These are phyloP conservation scores for Trogon surrucura DNA, from an alignment of 2,113 vertebrate species.

Conservation along the genomic window DNA sequence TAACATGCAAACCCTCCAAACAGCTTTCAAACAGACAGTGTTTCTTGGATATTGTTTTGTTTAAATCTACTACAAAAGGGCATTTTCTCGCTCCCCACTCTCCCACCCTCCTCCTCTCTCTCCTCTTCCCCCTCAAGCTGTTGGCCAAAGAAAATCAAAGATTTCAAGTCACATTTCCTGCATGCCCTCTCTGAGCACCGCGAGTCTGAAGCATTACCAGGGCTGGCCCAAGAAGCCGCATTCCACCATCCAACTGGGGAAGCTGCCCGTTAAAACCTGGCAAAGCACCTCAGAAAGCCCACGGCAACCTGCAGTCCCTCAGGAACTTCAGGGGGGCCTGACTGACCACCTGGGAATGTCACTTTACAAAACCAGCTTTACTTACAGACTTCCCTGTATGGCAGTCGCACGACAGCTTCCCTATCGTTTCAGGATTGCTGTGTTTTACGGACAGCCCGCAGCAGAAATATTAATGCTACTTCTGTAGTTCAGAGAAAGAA, in stretches of 20 bases:
- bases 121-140: background rate
- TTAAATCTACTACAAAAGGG: constrained; percentile 43
- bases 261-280: background rate
- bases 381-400: background rate
- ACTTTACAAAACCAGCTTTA: background rate
- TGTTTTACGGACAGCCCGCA: background rate
- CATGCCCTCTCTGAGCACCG: background rate
- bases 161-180: background rate
- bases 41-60: constrained; percentile 42
- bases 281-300: background rate
- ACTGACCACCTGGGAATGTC: background rate
- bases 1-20: constrained; percentile 14
- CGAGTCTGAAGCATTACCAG: accelerated
- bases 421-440: background rate
- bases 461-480: constrained; percentile 14
- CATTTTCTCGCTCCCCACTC: background rate
- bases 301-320: background rate
- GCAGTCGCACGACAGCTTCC: background rate
- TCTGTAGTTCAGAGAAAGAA: constrained; percentile 20
- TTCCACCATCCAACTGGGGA: background rate
- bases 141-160: background rate
- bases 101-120: background rate
- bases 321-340: background rate
- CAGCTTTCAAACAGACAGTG: constrained; percentile 20
- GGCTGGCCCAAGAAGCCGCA: background rate